Evolutionary conservation across 2,888 invertebrate genomes (phyloP).

Genomic region (Clostera curtula): DNA sequence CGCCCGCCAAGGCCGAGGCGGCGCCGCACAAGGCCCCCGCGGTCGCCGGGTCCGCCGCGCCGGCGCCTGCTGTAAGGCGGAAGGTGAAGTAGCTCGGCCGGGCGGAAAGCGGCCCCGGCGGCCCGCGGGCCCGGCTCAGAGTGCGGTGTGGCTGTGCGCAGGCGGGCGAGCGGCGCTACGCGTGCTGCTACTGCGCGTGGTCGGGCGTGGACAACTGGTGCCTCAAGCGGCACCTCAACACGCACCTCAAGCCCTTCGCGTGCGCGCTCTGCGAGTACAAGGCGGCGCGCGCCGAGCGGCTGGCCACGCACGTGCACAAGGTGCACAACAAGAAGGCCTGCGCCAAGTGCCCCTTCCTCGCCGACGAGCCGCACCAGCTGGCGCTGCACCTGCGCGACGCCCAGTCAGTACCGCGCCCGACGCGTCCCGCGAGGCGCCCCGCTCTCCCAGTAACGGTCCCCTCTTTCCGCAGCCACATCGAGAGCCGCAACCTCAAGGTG

Average conservation of each 20-base stretch:
- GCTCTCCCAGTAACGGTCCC: not conserved
- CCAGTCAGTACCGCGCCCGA: constrained; percentile 75
- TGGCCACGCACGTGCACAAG: constrained; percentile 92
- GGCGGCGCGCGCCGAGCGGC: constrained; percentile 91
- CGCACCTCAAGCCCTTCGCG: constrained; percentile 93
- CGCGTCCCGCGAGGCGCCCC: not conserved
- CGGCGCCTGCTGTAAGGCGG: constrained; percentile 18
- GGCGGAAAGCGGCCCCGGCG: too few species aligned
- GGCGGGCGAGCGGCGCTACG: constrained; percentile 81
- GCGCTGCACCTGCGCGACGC: constrained; percentile 85
- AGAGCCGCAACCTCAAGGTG: constrained; percentile 76
- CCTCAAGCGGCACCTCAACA: constrained; percentile 92
- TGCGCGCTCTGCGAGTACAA: constrained; percentile 95
- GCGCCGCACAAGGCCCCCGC: constrained; percentile 22
- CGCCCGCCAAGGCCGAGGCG: constrained; percentile 47
- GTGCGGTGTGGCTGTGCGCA: constrained; percentile 18
- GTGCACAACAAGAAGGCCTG: constrained; percentile 94
- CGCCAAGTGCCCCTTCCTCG: constrained; percentile 90
- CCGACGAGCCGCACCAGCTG: constrained; percentile 87
- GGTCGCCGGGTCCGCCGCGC: too few species aligned
- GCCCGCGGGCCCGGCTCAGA: constrained; percentile 19
- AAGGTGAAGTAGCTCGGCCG: too few species aligned
- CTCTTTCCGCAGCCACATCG: constrained; percentile 69
- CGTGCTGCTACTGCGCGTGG: constrained; percentile 94
- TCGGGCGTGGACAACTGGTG: constrained; percentile 96